These are phyloP conservation scores for Zelleria hepariella DNA, from an alignment of 2,888 invertebrate species.

Conservation along the genomic window DNA sequence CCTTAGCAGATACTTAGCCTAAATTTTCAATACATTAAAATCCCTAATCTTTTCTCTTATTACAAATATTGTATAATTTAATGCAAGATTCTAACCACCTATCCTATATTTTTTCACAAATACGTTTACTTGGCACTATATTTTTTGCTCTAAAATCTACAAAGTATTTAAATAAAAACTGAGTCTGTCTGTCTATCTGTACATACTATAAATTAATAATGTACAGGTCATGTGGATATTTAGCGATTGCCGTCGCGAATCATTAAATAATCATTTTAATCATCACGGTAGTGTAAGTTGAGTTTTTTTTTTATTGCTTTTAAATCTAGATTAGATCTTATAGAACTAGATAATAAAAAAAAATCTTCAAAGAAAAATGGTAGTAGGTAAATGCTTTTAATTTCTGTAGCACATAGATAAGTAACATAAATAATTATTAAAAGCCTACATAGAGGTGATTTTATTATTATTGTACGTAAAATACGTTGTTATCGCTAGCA, in stretches of 20 bases:
- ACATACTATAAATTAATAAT: conserved; percentile 39
- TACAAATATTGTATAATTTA: not conserved
- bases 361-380: conserved; percentile 63
- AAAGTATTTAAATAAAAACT: conserved; percentile 23
- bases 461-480: not conserved
- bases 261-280: not conserved
- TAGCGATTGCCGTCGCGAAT: conserved; percentile 64
- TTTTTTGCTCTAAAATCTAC: not conserved
- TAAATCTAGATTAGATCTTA: conserved; percentile 33
- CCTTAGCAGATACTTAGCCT: conserved; percentile 34
- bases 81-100: not conserved
- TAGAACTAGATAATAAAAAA: conserved; percentile 24
- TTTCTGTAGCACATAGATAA: not conserved
- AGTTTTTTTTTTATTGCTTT: conserved; percentile 42
- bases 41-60: not conserved
- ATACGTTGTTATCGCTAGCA: conserved; percentile 45
- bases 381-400: conserved; percentile 29
- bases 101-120: not conserved
- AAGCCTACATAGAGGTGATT: not conserved
- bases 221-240: conserved; percentile 73
- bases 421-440: not conserved
- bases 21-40: not conserved
- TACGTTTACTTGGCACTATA: not conserved
- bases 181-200: conserved; percentile 30
- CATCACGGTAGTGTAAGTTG: conserved; percentile 26